Conservation (phyloP, 1,140 invertebrate genomes). For the Drosophila malerkotliana region DNA sequence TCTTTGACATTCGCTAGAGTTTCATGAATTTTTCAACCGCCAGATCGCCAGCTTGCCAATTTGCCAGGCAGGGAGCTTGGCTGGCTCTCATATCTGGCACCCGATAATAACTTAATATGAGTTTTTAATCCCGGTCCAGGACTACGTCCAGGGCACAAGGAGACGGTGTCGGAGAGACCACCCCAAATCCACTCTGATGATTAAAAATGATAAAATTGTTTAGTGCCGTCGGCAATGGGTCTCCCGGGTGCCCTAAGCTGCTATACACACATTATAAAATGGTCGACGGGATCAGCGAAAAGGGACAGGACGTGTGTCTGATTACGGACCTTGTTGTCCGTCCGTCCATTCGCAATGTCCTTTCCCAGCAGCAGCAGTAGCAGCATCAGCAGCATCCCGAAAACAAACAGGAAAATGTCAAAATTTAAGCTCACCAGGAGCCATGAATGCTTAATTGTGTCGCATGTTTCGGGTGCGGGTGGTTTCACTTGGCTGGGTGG, state of each 20-base stretch:
- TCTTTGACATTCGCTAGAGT: conserved; percentile 30
- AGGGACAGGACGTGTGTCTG: conserved; percentile 56
- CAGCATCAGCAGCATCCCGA: conserved; percentile 33
- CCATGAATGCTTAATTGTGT: conserved; percentile 81
- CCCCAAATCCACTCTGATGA: conserved; percentile 77
- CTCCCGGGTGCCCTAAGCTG: conserved; percentile 78
- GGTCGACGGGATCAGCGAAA: conserved; percentile 76
- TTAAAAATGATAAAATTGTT: conserved; percentile 84
- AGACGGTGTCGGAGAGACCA: conserved; percentile 17
- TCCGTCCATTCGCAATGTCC: conserved; percentile 8
- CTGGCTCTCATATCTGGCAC: conserved; percentile 22
- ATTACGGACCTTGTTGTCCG: conserved; percentile 37
- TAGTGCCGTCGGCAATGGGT: conserved; percentile 74
- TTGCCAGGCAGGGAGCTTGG: not conserved
- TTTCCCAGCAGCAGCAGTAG: conserved; percentile 6
- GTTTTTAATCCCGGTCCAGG: conserved; percentile 75
- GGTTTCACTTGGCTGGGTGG: conserved; percentile 1
- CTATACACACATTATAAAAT: conserved; percentile 84
- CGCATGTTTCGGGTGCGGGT: conserved; percentile 32
- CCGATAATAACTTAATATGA: conserved; percentile 84
- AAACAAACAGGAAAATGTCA: conserved; percentile 77
- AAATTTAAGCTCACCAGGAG: conserved; percentile 73
- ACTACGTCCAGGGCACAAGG: conserved; percentile 7
- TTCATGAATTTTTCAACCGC: conserved; percentile 51
- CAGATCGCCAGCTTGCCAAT: not conserved